These are phyloP conservation scores for Scotopteryx bipunctaria DNA, from an alignment of 2,888 invertebrate species.

Conservation along the genomic window DNA sequence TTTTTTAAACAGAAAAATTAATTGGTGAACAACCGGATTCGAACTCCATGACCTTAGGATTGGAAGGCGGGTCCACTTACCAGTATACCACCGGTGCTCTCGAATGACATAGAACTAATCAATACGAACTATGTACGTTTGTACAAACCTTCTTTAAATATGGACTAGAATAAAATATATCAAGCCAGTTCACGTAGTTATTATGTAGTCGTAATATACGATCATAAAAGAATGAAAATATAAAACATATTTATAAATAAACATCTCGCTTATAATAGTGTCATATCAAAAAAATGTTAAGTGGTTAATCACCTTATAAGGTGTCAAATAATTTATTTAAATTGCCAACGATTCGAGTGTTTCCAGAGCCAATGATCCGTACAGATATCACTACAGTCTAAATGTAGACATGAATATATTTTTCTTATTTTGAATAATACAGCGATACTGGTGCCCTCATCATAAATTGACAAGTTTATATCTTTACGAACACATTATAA, in stretches of 20 bases:
- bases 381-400: constrained; percentile 19
- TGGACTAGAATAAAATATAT: too few species aligned
- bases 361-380: constrained; percentile 20
- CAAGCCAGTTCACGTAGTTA: too few species aligned
- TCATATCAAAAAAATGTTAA: constrained; percentile 6
- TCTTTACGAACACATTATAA: constrained; percentile 38
- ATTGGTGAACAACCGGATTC: too few species aligned
- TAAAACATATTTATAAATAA: constrained; percentile 5
- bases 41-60: too few species aligned
- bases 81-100: too few species aligned
- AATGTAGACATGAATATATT: constrained; percentile 35
- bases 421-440: constrained; percentile 31
- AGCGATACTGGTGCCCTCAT: constrained; percentile 35
- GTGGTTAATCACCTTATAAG: constrained; percentile 24
- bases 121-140: too few species aligned
- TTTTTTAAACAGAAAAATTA: too few species aligned
- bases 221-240: constrained; percentile 6
- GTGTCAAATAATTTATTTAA: constrained; percentile 32
- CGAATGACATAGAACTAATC: too few species aligned
- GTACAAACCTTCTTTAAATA: too few species aligned
- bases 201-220: too few species aligned
- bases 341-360: constrained; percentile 21
- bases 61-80: too few species aligned
- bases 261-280: not conserved
- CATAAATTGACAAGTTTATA: constrained; percentile 44